phyloP scores from a whole-genome alignment of 1,140 invertebrate genomes.

The Oppia nitens region DNA sequence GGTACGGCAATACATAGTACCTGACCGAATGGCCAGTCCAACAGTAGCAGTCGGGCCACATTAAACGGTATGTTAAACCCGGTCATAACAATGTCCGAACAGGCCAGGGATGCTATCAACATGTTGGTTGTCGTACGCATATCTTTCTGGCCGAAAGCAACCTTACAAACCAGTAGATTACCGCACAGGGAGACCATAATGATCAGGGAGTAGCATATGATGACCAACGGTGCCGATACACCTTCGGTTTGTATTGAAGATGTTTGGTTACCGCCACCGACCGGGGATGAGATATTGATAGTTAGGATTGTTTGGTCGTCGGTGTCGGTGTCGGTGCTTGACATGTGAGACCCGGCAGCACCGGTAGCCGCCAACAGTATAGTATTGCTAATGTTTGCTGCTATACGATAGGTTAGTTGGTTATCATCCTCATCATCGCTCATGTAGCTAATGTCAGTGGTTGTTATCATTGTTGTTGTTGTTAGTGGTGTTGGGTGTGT shows the following conservation, averaged over 20 bases:
- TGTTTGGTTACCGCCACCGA: too few relatives aligned
- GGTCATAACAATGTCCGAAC: slow-evolving; percentile 66
- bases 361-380: too few relatives aligned
- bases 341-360: too few relatives aligned
- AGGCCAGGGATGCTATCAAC: slow-evolving; percentile 64
- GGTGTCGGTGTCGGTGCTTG: too few relatives aligned
- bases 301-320: too few relatives aligned
- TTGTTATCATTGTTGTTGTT: too few relatives aligned
- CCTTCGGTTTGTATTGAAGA: neutral
- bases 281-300: too few relatives aligned
- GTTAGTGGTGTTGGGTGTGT: too few relatives aligned
- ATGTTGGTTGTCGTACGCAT: slow-evolving; percentile 45
- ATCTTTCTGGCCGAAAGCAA: slow-evolving; percentile 1
- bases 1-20: slow-evolving; percentile 34
- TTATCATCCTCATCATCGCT: too few relatives aligned
- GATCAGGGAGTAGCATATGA: slow-evolving; percentile 1
- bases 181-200: slow-evolving; percentile 4
- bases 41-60: slow-evolving; percentile 24
- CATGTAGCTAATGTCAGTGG: too few relatives aligned
- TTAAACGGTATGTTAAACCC: slow-evolving; percentile 65
- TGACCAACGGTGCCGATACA: neutral
- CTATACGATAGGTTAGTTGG: too few relatives aligned
- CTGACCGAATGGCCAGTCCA: slow-evolving; percentile 32
- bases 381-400: too few relatives aligned
- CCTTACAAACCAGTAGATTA: slow-evolving; percentile 8